Percentiles rank a stretch among this genome's conserved stretches.
Conservation (phyloP, 2,888 invertebrate species). For the Latrodectus hesperus region DNA sequence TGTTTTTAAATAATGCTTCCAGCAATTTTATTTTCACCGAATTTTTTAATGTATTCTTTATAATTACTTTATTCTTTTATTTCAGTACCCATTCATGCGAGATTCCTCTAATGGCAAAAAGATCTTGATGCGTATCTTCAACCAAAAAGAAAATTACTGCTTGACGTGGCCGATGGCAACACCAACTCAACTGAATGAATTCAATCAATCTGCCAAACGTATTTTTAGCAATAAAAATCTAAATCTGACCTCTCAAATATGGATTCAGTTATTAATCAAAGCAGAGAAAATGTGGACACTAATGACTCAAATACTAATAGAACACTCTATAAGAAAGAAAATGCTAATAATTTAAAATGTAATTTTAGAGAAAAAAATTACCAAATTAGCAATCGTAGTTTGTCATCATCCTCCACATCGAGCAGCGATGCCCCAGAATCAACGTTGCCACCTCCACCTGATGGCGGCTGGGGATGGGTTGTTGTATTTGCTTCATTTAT, state of each 20-base stretch:
- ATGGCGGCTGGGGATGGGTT: constrained; percentile 96
- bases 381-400: constrained; percentile 42
- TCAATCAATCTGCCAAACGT: constrained; percentile 55
- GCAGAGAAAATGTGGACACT: constrained; percentile 64
- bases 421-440: background rate
- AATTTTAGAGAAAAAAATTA: constrained; percentile 10
- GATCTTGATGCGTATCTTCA: constrained; percentile 70
- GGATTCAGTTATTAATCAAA: constrained; percentile 59
- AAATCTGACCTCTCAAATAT: constrained; percentile 49
- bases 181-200: constrained; percentile 48
- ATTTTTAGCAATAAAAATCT: constrained; percentile 60
- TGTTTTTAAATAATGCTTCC: too few relatives aligned
- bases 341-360: constrained; percentile 20
- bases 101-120: constrained; percentile 61
- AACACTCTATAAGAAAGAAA: constrained; percentile 47
- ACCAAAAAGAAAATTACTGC: constrained; percentile 46
- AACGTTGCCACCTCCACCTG: constrained; percentile 77
- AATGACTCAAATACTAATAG: constrained; percentile 61
- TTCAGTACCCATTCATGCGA: constrained; percentile 24
- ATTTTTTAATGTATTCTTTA: background rate
- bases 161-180: constrained; percentile 69
- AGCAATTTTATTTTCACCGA: too few relatives aligned
- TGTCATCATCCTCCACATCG: constrained; percentile 46
- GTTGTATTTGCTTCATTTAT: constrained; percentile 91
- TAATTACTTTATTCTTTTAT: constrained; percentile 11